phyloP scores from a whole-genome alignment of 2,113 vertebrate species.

The Stigmatopora argus region DNA sequence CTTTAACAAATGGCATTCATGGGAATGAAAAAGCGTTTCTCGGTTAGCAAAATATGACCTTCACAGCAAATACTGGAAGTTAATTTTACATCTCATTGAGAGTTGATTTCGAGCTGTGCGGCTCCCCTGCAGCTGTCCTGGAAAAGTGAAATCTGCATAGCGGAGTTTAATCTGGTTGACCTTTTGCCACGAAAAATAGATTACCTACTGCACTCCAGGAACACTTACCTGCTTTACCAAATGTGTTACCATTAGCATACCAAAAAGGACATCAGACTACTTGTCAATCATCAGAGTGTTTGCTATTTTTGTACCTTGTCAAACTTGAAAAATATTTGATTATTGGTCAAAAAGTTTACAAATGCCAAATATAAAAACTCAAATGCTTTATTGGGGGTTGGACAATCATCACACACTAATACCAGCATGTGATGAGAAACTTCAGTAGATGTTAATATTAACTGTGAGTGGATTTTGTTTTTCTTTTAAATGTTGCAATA shows the following conservation, averaged over 20 bases:
- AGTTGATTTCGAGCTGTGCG: slow-evolving; percentile 50
- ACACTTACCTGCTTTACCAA: slow-evolving; percentile 36
- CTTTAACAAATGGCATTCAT: slow-evolving; percentile 17
- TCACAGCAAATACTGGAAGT: slow-evolving; percentile 54
- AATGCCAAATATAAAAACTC: not conserved
- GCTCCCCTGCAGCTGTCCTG: slow-evolving; percentile 58
- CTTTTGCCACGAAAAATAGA: slow-evolving; percentile 65
- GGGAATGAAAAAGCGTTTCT: slow-evolving; percentile 19
- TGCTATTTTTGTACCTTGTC: slow-evolving; percentile 15
- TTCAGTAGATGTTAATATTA: not conserved
- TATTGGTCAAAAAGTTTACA: slow-evolving; percentile 2
- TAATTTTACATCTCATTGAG: slow-evolving; percentile 70
- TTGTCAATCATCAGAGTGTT: slow-evolving; percentile 34
- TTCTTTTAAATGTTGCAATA: not conserved
- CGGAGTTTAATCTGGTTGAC: slow-evolving; percentile 68
- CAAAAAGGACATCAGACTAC: slow-evolving; percentile 36
- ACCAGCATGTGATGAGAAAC: not conserved
- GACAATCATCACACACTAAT: not conserved
- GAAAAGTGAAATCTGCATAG: slow-evolving; percentile 64
- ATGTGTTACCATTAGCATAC: slow-evolving; percentile 44
- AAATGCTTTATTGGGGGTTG: not conserved
- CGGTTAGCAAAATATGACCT: slow-evolving; percentile 51
- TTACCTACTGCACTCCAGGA: slow-evolving; percentile 55
- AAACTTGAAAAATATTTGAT: slow-evolving; percentile 27
- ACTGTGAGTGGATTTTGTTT: not conserved